Base-by-base conservation (phyloP, 2,797 vertebrate genomes). In the Esox lucius region DNA sequence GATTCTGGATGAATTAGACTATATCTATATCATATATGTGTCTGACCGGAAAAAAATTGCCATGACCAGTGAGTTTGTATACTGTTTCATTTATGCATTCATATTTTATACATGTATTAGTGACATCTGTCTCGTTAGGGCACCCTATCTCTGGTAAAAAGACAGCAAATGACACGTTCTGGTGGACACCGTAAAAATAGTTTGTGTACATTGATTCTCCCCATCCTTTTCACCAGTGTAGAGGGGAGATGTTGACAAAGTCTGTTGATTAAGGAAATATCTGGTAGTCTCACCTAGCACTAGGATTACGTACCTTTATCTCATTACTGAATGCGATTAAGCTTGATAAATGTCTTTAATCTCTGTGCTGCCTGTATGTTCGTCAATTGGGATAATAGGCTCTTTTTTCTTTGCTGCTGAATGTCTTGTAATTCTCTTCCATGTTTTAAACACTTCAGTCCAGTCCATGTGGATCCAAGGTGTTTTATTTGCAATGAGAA, bases 301-400 rank as follows among this genome's bases (percentile, higher is more conserved):
- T 22, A 46, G 81, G 83, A 83, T 87, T 85, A 85, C 83, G 78
- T 3, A 22, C 64, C 0, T 17, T 75, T 82, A 86, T 87, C 82
- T 75, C 79, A 26, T 68, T 70, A 70, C 71, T 28, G 33, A 66
- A 48, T 79, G 80, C 70, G 83, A 88, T 89, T 85, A 77, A 46
- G 42, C 77, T 77, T 13, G 74, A 85, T 78, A 74, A 81, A 82
- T 82, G 72, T 83, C 81, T 35, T 26, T 86, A 86, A 88, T 87
- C 83, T 84, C 77, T 33, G 33, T n/a, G 24, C 22, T 59, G 56
- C 26, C 46, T 49, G 46, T 31, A 19, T 51, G 48, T 51, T 62
- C 83, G 75, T 83, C 78, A 69, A 68, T 19, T 56, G 46, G 73
- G 51, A 81, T 71, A 75, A 71, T 61, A 70, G 49, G 46, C 72